Conservation (phyloP, 2,888 invertebrate species). For the Epicampocera succincta region DNA sequence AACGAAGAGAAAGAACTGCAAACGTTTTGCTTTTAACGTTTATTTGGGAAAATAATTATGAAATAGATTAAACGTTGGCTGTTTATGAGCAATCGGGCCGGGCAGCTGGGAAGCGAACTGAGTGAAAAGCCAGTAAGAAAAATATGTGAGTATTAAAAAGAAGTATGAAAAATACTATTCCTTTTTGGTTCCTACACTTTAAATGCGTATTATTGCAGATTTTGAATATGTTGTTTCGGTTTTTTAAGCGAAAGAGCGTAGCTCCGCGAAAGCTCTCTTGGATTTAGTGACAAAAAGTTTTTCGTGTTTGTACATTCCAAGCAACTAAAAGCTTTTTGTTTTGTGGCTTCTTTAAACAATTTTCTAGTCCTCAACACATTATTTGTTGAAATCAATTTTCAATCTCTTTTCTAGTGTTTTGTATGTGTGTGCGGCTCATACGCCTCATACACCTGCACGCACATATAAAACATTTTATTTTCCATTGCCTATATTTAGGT, state of each 20-base stretch:
- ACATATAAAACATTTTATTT: conserved; percentile 37
- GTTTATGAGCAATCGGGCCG: too few species aligned
- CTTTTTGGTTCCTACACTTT: too few species aligned
- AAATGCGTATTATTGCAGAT: too few species aligned
- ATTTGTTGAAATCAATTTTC: conserved; percentile 57
- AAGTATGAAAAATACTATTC: too few species aligned
- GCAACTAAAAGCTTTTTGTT: conserved; percentile 40
- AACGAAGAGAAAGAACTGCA: not conserved
- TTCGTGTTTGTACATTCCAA: conserved; percentile 1
- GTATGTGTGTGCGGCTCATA: too few species aligned
- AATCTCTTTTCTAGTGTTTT: conserved; percentile 32
- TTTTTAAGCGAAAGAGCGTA: conserved; percentile 1
- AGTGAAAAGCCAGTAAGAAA: too few species aligned
- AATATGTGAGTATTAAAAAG: conserved; percentile 24
- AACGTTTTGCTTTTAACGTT: not conserved
- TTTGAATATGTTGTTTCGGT: too few species aligned
- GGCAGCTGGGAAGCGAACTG: too few species aligned
- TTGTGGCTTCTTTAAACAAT: conserved; percentile 19
- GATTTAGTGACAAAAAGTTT: conserved; percentile 19
- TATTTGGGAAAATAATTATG: not conserved
- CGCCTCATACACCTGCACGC: not conserved
- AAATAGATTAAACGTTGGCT: not conserved
- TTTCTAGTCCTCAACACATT: conserved; percentile 24
- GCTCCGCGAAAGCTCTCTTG: conserved; percentile 27
- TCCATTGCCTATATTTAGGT: conserved; percentile 63